phyloP scores from a whole-genome alignment of 2,113 vertebrate genomes.

The Muntiacus muntjak region DNA sequence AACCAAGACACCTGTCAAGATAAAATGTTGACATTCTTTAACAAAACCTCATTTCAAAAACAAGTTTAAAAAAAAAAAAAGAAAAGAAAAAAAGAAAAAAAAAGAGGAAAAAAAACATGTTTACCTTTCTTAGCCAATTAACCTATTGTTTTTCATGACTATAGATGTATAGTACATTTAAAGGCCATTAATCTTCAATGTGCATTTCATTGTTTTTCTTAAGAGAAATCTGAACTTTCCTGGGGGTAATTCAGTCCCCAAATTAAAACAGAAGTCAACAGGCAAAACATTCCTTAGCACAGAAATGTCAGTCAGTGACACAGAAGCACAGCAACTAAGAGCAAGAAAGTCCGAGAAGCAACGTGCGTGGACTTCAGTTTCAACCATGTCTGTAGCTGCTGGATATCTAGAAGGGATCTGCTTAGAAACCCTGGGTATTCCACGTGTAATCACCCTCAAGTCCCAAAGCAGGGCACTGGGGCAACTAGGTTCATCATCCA shows the following conservation, averaged over 20 bases:
- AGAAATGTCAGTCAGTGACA: neutral
- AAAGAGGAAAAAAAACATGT: neutral
- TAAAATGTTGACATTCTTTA: neutral
- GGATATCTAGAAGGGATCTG: neutral
- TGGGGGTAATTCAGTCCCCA: neutral
- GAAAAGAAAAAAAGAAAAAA: too few species aligned
- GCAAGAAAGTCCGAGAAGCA: neutral
- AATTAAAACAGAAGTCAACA: neutral
- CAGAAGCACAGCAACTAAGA: neutral
- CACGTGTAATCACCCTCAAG: neutral
- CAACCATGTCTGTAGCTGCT: neutral
- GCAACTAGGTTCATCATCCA: neutral
- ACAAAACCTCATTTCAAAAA: slow-evolving; percentile 1
- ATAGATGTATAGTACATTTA: neutral
- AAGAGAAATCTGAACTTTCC: neutral
- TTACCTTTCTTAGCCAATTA: neutral
- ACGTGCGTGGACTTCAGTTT: neutral
- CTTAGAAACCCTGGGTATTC: neutral
- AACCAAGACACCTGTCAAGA: neutral
- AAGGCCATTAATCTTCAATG: neutral
- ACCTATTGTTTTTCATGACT: neutral
- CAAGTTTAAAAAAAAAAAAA: too few species aligned
- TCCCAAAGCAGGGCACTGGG: neutral
- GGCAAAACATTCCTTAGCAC: neutral
- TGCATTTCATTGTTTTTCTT: neutral